Percentiles rank a stretch among this genome's conserved stretches.
Evolutionary conservation across 2,797 vertebrate species (phyloP).

Genomic region (Pangasius macronema): DNA sequence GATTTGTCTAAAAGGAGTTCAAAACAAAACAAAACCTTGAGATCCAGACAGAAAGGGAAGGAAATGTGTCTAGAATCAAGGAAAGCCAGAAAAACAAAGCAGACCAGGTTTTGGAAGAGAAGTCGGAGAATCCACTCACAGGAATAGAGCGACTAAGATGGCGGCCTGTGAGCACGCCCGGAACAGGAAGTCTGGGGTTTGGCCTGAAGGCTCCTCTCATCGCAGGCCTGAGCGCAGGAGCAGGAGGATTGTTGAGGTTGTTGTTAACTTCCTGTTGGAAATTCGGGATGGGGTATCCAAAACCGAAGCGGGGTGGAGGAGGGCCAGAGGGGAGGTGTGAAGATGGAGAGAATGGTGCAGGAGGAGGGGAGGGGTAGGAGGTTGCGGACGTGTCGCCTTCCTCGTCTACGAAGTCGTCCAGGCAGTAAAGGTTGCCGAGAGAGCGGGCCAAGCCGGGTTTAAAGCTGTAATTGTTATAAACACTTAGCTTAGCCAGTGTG

Average conservation of each 20-base stretch:
- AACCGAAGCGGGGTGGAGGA: slow-evolving; percentile 41
- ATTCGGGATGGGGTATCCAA: slow-evolving; percentile 44
- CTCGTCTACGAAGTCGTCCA: slow-evolving; percentile 42
- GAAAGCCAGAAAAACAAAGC: not conserved
- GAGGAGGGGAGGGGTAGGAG: slow-evolving; percentile 20
- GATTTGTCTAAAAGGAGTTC: not conserved
- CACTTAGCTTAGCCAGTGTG: slow-evolving; percentile 8
- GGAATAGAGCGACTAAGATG: slow-evolving; percentile 59
- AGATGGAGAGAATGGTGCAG: not conserved
- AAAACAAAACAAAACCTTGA: no score
- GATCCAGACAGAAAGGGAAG: not conserved
- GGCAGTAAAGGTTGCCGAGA: slow-evolving; percentile 54
- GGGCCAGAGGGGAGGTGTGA: not conserved
- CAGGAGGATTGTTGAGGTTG: slow-evolving; percentile 18
- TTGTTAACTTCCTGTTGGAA: slow-evolving; percentile 47
- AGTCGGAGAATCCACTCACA: slow-evolving; percentile 44
- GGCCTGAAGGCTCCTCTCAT: slow-evolving; percentile 40
- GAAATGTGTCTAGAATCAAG: not conserved
- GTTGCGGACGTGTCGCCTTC: slow-evolving; percentile 23
- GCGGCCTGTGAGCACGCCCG: slow-evolving; percentile 32
- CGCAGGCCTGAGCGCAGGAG: slow-evolving; percentile 31
- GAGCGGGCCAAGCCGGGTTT: slow-evolving; percentile 54
- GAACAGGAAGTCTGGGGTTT: slow-evolving; percentile 15
- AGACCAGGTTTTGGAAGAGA: not conserved
- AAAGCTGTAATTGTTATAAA: slow-evolving; percentile 45